Base-by-base conservation (phyloP, 92 coral and sea anemone species). In the Epizoanthus scotinus region DNA sequence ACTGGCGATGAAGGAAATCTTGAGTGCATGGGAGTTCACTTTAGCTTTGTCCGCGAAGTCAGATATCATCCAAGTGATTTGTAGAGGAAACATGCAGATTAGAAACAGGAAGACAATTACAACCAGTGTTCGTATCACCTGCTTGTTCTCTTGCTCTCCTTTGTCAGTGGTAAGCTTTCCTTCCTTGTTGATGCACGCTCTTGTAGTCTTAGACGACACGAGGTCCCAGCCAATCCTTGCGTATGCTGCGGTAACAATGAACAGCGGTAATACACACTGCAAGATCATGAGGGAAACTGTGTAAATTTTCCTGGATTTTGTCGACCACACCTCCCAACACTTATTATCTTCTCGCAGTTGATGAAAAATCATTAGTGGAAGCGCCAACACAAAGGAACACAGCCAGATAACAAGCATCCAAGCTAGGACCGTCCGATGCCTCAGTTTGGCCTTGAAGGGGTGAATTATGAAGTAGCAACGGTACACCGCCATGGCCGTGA, bases 391-490 rank as follows among this genome's bases (percentile, higher is more conserved):
- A 36, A 40, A 20, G 24, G 81, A 58, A 5, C 21, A 59, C 18
- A 59, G 3, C 81, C 81, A 75, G 17, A 59, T 40, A 54, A 22
- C 49, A 1, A 40, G 0, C 55, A 75, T 75, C 55, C 63, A 57
- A 3, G 49, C 1, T 1, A 40, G 17, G 7, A 75, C 56, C 2
- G 57, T 75, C 13, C 81, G 81, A 29, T 59, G 55, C 1, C 63
- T 75, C 34, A 63, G 68, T 22, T 59, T 54, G 38, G 40, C 8
- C 40, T 60, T 75, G 20, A 75, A 75, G 19, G 80, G 80, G 5
- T 74, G 52, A 8, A 74, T 31, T 31, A 74, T 40, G 38, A 57
- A 74, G 40, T 74, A 74, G 44, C 67, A 74, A 20, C 80, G 80
- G 40, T 58, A 58, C 67, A 74, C 52, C 2, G 80, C 80, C 67